Evolutionary conservation across 92 coral and sea anemone genomes (phyloP).

Genomic region (Epizoanthus fatuus): DNA sequence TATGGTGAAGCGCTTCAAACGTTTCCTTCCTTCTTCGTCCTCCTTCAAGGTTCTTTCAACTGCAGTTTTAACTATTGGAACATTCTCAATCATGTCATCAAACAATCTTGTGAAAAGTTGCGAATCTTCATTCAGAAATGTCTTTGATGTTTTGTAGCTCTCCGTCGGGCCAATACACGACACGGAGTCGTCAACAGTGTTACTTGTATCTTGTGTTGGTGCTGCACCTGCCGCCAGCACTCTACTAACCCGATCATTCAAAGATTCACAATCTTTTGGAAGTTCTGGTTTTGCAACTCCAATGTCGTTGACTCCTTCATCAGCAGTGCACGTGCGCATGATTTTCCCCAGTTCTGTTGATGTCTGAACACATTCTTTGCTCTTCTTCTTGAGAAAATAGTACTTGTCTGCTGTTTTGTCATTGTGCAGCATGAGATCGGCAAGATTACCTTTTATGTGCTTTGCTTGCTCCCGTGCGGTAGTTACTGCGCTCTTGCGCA

Average conservation of each 20-base stretch:
- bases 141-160: not conserved
- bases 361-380: constrained; percentile 13
- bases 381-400: not conserved
- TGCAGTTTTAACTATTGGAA: not conserved
- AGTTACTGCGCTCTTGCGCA: constrained; percentile 32
- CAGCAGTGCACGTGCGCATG: not conserved
- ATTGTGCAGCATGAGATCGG: constrained; percentile 21
- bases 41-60: not conserved
- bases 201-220: not conserved
- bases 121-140: not conserved
- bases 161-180: not conserved
- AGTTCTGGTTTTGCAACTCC: not conserved
- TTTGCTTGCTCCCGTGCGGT: not conserved
- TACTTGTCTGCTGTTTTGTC: constrained; percentile 29
- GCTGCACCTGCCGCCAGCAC: not conserved
- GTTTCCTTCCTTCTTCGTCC: constrained; percentile 11
- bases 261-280: not conserved
- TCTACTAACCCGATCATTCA: not conserved
- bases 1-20: not conserved
- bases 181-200: not conserved
- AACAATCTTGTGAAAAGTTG: not conserved
- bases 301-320: not conserved
- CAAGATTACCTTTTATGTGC: constrained; percentile 1
- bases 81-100: constrained; percentile 2
- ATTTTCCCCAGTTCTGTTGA: constrained; percentile 2